Evolutionary conservation across 2,888 invertebrate species (phyloP).

Genomic region (Caenorhabditis wallacei): DNA sequence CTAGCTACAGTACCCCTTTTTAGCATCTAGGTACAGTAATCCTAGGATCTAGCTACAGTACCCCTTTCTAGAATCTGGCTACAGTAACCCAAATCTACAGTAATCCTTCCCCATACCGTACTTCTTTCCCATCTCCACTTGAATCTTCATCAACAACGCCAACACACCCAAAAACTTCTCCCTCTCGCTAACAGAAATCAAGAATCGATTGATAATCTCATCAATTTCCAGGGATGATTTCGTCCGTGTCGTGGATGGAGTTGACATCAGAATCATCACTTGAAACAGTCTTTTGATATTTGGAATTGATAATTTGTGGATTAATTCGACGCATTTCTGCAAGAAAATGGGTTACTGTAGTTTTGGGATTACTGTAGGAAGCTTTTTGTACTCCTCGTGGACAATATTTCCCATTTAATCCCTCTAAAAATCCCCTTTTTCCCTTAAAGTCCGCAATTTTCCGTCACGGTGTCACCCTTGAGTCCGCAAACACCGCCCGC

Average conservation of each 20-base stretch:
- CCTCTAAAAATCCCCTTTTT: neutral
- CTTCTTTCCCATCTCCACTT: slow-evolving; percentile 57
- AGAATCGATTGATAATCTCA: slow-evolving; percentile 50
- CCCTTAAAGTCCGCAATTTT: neutral
- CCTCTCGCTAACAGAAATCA: slow-evolving; percentile 57
- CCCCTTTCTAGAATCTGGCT: too few relatives aligned
- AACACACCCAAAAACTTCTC: slow-evolving; percentile 67
- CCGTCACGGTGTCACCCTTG: neutral
- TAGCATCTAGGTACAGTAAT: too few relatives aligned
- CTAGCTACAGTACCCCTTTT: too few relatives aligned
- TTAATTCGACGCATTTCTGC: slow-evolving; percentile 63
- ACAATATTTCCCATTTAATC: neutral
- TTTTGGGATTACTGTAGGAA: too few relatives aligned
- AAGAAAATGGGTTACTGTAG: slow-evolving; percentile 13
- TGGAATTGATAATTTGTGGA: slow-evolving; percentile 51
- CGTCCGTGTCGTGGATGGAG: neutral
- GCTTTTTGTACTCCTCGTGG: too few relatives aligned
- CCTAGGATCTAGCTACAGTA: too few relatives aligned
- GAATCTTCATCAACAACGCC: slow-evolving; percentile 68
- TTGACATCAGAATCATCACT: slow-evolving; percentile 54
- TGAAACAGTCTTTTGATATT: slow-evolving; percentile 67
- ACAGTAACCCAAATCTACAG: too few relatives aligned
- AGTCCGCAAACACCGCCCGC: slow-evolving; percentile 17
- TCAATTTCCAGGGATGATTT: slow-evolving; percentile 37
- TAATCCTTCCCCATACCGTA: neutral